These are phyloP conservation scores for Actinostola sp. DNA, from an alignment of 92 coral and sea anemone species.

Conservation along the genomic window DNA sequence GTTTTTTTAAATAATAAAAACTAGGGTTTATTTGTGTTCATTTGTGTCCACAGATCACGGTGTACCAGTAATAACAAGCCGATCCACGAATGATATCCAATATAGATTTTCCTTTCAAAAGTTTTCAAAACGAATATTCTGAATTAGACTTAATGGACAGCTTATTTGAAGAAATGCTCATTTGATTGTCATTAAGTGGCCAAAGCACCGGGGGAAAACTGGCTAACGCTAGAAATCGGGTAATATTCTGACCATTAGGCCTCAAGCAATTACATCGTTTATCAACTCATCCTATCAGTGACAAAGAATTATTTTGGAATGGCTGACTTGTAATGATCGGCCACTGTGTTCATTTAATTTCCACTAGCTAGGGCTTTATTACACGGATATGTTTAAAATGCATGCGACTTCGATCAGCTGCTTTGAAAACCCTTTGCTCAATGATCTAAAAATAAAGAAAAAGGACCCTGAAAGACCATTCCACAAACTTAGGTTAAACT, in stretches of 20 bases:
- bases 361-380: neutral
- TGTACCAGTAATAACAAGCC: too few relatives aligned
- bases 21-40: too few relatives aligned
- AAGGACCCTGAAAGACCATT: too few relatives aligned
- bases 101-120: neutral
- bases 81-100: neutral
- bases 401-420: conserved; percentile 6
- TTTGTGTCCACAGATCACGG: too few relatives aligned
- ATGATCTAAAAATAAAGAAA: too few relatives aligned
- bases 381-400: neutral
- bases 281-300: conserved; percentile 19
- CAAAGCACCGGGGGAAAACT: conserved; percentile 22
- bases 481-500: too few relatives aligned
- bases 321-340: conserved; percentile 2
- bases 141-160: conserved; percentile 20
- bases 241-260: conserved; percentile 17
- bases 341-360: conserved; percentile 17
- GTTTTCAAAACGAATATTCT: conserved; percentile 9
- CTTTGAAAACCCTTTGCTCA: too few relatives aligned
- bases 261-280: conserved; percentile 18
- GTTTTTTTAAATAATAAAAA: too few relatives aligned
- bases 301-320: neutral
- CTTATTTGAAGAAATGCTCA: conserved; percentile 22
- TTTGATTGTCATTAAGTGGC: conserved; percentile 10
- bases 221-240: conserved; percentile 8